These are phyloP conservation scores for Eupithecia subfuscata DNA, from an alignment of 2,888 invertebrate species.

Conservation along the genomic window DNA sequence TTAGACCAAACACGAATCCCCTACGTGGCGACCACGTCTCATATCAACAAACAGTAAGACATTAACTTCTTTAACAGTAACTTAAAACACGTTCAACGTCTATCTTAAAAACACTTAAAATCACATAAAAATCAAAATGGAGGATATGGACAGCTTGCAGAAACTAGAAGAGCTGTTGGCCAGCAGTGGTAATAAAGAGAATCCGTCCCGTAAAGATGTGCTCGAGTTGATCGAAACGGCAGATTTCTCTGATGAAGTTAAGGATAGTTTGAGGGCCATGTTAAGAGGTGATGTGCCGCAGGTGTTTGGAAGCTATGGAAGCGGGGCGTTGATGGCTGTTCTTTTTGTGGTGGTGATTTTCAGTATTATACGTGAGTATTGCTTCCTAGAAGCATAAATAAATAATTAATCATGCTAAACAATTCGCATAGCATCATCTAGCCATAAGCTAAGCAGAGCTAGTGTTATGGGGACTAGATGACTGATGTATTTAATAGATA, in stretches of 20 bases:
- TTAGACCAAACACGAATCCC: slow-evolving; percentile 39
- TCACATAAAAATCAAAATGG: background rate
- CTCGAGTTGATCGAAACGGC: slow-evolving; percentile 84
- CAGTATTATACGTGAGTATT: slow-evolving; percentile 66
- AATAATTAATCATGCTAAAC: too few species aligned
- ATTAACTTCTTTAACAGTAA: background rate
- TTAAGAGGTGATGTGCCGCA: slow-evolving; percentile 75
- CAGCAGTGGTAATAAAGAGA: slow-evolving; percentile 60
- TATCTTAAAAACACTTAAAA: background rate
- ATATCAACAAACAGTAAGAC: slow-evolving; percentile 3
- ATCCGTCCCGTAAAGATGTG: slow-evolving; percentile 83
- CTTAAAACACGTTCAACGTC: background rate
- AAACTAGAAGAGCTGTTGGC: slow-evolving; percentile 63
- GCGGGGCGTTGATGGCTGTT: slow-evolving; percentile 60
- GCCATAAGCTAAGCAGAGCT: too few species aligned
- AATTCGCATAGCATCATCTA: too few species aligned
- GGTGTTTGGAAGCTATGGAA: slow-evolving; percentile 62
- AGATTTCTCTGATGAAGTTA: slow-evolving; percentile 85
- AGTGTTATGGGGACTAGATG: too few species aligned
- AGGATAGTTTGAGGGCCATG: slow-evolving; percentile 81
- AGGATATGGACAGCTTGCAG: slow-evolving; percentile 46
- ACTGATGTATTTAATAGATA: too few species aligned
- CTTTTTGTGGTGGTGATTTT: slow-evolving; percentile 66
- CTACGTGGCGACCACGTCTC: slow-evolving; percentile 61
- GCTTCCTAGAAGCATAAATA: background rate